Conservation (phyloP, 2,113 vertebrate species). For the Chloropsis hardwickii region DNA sequence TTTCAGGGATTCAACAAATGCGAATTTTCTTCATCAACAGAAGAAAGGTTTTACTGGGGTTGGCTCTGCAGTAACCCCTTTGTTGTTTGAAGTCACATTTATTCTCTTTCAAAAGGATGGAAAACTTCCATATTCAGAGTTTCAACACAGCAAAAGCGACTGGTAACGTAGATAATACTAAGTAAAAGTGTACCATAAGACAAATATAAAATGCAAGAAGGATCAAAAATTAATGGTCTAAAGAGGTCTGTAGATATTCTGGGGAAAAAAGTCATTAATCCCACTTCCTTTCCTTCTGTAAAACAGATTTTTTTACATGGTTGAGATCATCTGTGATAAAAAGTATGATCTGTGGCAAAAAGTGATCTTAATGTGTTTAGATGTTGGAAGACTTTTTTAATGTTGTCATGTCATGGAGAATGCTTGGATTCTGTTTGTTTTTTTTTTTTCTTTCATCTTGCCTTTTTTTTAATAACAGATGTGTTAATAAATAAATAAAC, state of each 20-base stretch:
- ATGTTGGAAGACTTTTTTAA: neutral
- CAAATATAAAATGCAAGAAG: neutral
- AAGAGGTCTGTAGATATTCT: neutral
- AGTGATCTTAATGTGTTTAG: neutral
- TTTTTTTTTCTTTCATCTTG: neutral
- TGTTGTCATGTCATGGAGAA: neutral
- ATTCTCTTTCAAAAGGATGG: neutral
- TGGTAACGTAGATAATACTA: neutral
- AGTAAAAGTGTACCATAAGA: neutral
- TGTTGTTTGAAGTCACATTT: constrained; percentile 15
- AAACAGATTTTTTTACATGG: neutral
- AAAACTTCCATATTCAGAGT: neutral
- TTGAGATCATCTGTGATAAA: neutral
- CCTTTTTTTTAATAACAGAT: neutral
- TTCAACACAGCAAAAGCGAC: neutral
- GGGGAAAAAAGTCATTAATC: neutral
- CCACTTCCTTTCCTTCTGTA: neutral
- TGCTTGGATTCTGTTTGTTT: neutral
- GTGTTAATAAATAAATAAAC: neutral
- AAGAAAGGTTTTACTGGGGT: neutral
- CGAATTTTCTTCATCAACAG: neutral
- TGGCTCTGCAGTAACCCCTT: neutral
- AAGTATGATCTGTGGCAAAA: neutral
- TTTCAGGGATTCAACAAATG: neutral
- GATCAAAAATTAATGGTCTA: neutral